Conservation (phyloP, 2,797 vertebrate species). For the Pseudopleuronectes americanus region DNA sequence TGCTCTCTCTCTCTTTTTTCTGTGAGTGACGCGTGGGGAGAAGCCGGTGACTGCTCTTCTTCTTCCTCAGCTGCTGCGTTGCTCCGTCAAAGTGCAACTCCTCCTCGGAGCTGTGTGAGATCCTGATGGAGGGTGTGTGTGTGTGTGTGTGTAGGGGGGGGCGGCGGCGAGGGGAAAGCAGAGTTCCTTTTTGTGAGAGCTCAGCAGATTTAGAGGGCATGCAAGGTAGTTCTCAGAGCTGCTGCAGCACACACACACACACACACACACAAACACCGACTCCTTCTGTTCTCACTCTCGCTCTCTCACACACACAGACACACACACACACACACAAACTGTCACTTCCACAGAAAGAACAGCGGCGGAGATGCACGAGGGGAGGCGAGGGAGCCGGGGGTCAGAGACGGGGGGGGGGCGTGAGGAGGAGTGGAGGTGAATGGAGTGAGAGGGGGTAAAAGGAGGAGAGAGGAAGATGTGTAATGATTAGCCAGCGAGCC, state of each 20-base stretch:
- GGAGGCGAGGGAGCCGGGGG: constrained; percentile 35
- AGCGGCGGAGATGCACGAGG: constrained; percentile 16
- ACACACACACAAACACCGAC: background rate
- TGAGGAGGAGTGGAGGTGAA: constrained; percentile 13
- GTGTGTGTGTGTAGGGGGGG: background rate
- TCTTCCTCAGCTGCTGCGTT: constrained; percentile 27
- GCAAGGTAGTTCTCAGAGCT: constrained; percentile 68
- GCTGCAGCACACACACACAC: constrained; percentile 13
- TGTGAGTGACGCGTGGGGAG: constrained; percentile 45
- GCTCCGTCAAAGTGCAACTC: constrained; percentile 32
- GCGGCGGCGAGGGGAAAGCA: background rate
- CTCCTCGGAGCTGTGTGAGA: constrained; percentile 25
- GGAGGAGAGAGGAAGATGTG: constrained; percentile 48
- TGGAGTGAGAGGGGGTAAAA: constrained; percentile 8
- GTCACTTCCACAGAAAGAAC: constrained; percentile 47
- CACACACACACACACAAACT: constrained; percentile 42
- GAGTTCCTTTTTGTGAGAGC: constrained; percentile 56
- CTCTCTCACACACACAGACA: constrained; percentile 11
- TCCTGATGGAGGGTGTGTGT: constrained; percentile 7
- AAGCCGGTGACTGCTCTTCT: constrained; percentile 36
- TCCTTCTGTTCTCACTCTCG: constrained; percentile 31
- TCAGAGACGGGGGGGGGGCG: constrained; percentile 31
- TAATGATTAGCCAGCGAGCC: constrained; percentile 70
- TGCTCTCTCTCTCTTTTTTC: constrained; percentile 5
- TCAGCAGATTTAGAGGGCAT: constrained; percentile 82